Base-by-base conservation (phyloP, 2,797 vertebrate species). In the Hyperoplus immaculatus region DNA sequence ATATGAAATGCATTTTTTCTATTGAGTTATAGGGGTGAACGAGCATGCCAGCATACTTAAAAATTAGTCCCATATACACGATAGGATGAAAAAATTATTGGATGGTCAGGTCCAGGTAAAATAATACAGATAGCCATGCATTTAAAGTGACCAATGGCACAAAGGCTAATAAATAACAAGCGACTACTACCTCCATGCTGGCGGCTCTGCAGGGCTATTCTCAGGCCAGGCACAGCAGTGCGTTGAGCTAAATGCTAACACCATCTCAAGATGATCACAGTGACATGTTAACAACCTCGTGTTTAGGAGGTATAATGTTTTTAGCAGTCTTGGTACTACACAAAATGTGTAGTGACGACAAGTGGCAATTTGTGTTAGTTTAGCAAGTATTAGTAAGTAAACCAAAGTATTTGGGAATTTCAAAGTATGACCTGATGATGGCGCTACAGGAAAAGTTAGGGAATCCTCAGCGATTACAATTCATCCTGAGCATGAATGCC, bases 101-200 rank as follows among this genome's bases (percentile, higher is more conserved):
- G 18, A 59, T 36, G 18, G 36, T 41, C 13, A 0, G 14, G 59
- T 42, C n/a, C 4, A 14, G 42, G 18, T 18, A 0, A 15, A 43
- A 10, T 70, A 4, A 69, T 54, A 42, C 10, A 45, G 43, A 71
- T 21, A 56, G 38, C 43, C 43, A 56, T 50, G 42, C 3, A 45
- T 68, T 68, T 57, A 29, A 63, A 57, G 16, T 39, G 50, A 49
- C n/a, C 8, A 7, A 36, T n/a, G 42, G 61, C 7, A 53, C 47
- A 65, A 53, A n/a, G 13, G 29, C 4, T 10, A 58, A 65, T 64
- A 69, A n/a, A 49, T 16, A 72, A 15, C 45, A 69, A 14, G 51
- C 54, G 29, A 29, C 29, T 12, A 46, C 60, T 42, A 53, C 6
- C 13, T 58, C 13, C 54, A 64, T 38, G 10, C 10, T 11, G 11